Percentiles rank a stretch among this genome's conserved stretches.
phyloP scores from a whole-genome alignment of 1,140 invertebrate genomes.

The Diachasmimorpha longicaudata region DNA sequence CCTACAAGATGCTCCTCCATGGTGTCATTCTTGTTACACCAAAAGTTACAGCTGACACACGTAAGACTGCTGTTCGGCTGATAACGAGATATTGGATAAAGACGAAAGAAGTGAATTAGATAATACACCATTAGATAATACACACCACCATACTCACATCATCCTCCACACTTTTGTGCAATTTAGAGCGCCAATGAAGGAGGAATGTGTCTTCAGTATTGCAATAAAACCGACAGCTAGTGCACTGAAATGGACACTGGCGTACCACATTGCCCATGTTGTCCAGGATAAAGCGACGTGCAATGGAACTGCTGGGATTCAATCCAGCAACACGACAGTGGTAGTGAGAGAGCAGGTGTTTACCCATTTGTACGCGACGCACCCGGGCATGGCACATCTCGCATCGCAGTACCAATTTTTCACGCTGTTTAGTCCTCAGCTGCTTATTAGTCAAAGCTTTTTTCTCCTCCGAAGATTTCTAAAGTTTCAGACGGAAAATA shows the following conservation, averaged over 20 bases:
- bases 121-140: not conserved
- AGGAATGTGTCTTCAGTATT: constrained; percentile 77
- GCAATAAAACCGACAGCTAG: constrained; percentile 82
- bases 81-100: not conserved
- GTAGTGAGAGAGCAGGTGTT: constrained; percentile 84
- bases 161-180: constrained; percentile 61
- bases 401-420: constrained; percentile 68
- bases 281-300: constrained; percentile 70
- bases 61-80: constrained; percentile 30
- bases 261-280: constrained; percentile 79
- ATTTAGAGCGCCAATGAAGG: constrained; percentile 74
- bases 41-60: constrained; percentile 79
- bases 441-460: not conserved
- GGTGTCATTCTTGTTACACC: constrained; percentile 68
- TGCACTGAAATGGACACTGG: constrained; percentile 84
- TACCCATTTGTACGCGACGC: constrained; percentile 73
- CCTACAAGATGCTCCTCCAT: constrained; percentile 76
- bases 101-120: not conserved
- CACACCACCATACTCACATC: constrained; percentile 25
- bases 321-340: constrained; percentile 73
- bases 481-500: not conserved
- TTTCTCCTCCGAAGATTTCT: constrained; percentile 3
- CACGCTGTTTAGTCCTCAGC: constrained; percentile 60
- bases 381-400: constrained; percentile 74
- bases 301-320: constrained; percentile 58